Evolutionary conservation across 2,888 invertebrate genomes (phyloP), one percentile per base, ranked within the genome.

Genomic region (Amphipyra berbera): DNA sequence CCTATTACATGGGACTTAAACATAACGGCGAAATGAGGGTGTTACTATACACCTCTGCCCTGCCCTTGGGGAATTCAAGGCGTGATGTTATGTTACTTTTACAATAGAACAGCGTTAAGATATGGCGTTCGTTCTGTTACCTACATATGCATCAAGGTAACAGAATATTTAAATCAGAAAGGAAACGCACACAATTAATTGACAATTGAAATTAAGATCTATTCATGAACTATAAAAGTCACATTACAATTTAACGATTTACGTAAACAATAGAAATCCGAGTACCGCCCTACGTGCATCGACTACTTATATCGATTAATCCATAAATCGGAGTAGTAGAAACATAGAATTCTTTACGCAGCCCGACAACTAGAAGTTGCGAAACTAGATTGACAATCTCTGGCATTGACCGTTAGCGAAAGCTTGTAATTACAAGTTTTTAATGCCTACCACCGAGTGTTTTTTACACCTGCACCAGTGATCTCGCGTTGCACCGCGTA

Each of bases 341-440:
- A 45, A 61, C 30, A 64, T 21, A 45, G 10, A 41, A 67, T 42
- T 62, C 21, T 55, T 46, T 49, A 53, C 44, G 42, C 37, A 46
- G 37, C 61, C 35, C n/a, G 15, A 37, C 14, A 50, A 49, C 55
- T 56, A 35, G 52, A 55, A 65, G 65, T 79, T 61, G 74, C 73
- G 68, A 79, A 83, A 84, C 86, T 71, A 82, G 84, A 81, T 81
- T 78, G 79, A 45, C 65, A 76, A 74, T 80, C 77, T 78, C 81
- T 86, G 88, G 86, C 91, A 90, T 88, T 91, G 91, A 88, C 91
- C 91, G 86, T 76, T 68, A 68, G 92, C 84, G 92, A 92, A 92
- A 92, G 92, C 84, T 82, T 68, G 61, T 70, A 69, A 21, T 21
- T 21, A 85, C 84, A 57, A 68, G 85, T 84, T 86, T 65, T 81